Evolutionary conservation across 1,140 invertebrate species (phyloP).

Genomic region (Ceratosolen solmsi): DNA sequence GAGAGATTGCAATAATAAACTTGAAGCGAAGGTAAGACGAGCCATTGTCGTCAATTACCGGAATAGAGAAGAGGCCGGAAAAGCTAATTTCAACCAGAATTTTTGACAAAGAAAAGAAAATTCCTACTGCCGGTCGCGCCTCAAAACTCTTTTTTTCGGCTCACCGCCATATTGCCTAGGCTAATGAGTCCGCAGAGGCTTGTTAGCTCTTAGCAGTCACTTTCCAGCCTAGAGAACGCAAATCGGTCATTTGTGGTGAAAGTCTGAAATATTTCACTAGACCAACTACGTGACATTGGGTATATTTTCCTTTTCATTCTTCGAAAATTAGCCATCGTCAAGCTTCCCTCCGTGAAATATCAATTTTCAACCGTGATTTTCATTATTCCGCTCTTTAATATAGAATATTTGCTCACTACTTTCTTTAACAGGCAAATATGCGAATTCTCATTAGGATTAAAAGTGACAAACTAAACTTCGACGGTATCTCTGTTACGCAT

Average conservation of each 20-base stretch:
- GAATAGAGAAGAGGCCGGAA: constrained; percentile 20
- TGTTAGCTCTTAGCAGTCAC: constrained; percentile 31
- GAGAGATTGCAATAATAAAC: background rate
- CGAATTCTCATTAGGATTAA: too few relatives aligned
- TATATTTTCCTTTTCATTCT: background rate
- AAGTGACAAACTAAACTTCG: too few relatives aligned
- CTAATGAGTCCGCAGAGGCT: constrained; percentile 49
- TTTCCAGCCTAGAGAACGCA: background rate
- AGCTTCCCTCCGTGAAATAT: background rate
- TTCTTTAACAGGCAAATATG: too few relatives aligned
- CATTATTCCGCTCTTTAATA: background rate
- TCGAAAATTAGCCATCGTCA: constrained; percentile 6
- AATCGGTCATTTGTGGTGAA: constrained; percentile 8
- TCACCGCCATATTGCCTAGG: background rate
- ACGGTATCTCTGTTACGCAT: too few relatives aligned
- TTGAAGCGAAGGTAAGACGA: background rate
- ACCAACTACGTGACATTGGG: background rate
- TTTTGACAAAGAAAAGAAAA: constrained; percentile 29
- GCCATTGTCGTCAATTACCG: constrained; percentile 13
- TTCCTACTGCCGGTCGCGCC: constrained; percentile 7
- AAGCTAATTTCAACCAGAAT: constrained; percentile 43
- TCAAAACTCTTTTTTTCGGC: background rate
- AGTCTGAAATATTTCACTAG: constrained; percentile 19
- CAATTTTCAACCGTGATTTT: constrained; percentile 1
- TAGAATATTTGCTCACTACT: too few relatives aligned